phyloP scores from a whole-genome alignment of 2,113 vertebrate genomes.

The Semicossyphus pulcher region DNA sequence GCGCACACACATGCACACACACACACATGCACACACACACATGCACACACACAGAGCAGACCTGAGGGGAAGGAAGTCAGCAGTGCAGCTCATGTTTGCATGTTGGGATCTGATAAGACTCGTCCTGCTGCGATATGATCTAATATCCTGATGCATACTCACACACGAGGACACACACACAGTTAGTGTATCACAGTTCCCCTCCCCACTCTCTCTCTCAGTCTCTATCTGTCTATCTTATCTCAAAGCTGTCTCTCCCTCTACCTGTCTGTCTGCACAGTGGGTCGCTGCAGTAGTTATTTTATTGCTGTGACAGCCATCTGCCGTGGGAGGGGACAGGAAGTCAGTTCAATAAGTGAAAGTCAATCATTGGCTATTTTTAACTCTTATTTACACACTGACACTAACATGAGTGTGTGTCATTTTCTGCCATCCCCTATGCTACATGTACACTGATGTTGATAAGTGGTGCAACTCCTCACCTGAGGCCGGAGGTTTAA shows the following conservation, averaged over 20 bases:
- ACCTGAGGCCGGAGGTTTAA: no score
- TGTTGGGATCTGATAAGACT: constrained; percentile 67
- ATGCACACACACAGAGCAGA: not conserved
- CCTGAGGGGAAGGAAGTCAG: constrained; percentile 49
- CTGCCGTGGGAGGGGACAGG: constrained; percentile 45
- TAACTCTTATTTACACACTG: constrained; percentile 26
- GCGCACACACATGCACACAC: constrained; percentile 8
- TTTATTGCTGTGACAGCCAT: constrained; percentile 52
- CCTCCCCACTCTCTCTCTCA: not conserved
- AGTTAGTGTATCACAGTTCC: not conserved
- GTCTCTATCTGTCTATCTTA: not conserved
- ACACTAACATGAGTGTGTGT: not conserved
- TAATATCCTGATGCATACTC: constrained; percentile 50
- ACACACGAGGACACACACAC: constrained; percentile 18
- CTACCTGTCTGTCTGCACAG: not conserved
- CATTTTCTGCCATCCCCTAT: no score
- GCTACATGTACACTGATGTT: not conserved
- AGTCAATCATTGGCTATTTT: constrained; percentile 56
- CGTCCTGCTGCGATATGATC: constrained; percentile 63
- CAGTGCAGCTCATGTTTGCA: constrained; percentile 61
- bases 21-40: constrained; percentile 7
- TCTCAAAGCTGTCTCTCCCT: constrained; percentile 8
- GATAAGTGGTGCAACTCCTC: not conserved
- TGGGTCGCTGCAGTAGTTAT: constrained; percentile 9
- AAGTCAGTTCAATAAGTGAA: constrained; percentile 43